Evolutionary conservation across 2,888 invertebrate species (phyloP), one percentile per base, ranked within the genome.

Genomic region (Reticulitermes lucifugus): DNA sequence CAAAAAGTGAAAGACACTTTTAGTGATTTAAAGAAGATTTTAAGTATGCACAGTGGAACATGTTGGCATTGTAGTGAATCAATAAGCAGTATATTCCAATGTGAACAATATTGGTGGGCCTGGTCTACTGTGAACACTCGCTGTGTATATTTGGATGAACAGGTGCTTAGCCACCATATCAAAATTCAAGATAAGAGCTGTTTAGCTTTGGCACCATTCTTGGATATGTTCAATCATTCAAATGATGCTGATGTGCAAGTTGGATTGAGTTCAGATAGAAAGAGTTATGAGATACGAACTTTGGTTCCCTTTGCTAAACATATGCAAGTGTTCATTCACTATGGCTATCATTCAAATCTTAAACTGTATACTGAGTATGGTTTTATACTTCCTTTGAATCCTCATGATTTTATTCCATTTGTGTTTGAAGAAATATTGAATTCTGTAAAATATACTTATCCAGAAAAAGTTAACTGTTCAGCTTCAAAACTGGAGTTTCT

Each of bases 181-280:
- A 65, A 43, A 18, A 41, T 85, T 14, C 65, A 79, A 25, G 90
- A 90, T 84, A 88, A 90, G 85, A 88, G 92, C 87, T 90, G 90
- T 88, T 87, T 92, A 91, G 97, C 97, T 9, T 90, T 98, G 81
- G 97, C 96, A 87, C 98, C 98, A 0, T 97, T 95, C 90, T 92
- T 98, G 86, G 98, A 98, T 90, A 94, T 98, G 91, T 95, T 98
- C 87, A 98, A 98, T 92, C 98, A 98, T 89, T 94, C 95, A 84
- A 92, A 93, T 86, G 89, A 91, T 84, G 94, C 94, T 6, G 91
- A 91, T 87, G 95, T 95, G 3, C 89, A 90, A 51, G 92, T 92
- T 0, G 89, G 89, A 77, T 84, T 92, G n/a, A 89, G 91, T 87
- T 87, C 89, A 65, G 88, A 89, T 2, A 89, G 90, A 73, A 89